These are phyloP conservation scores for Hydractinia symbiolongicarpus DNA, from an alignment of 30 jellyfish, hydroid and myxozoan genomes.

Conservation along the genomic window DNA sequence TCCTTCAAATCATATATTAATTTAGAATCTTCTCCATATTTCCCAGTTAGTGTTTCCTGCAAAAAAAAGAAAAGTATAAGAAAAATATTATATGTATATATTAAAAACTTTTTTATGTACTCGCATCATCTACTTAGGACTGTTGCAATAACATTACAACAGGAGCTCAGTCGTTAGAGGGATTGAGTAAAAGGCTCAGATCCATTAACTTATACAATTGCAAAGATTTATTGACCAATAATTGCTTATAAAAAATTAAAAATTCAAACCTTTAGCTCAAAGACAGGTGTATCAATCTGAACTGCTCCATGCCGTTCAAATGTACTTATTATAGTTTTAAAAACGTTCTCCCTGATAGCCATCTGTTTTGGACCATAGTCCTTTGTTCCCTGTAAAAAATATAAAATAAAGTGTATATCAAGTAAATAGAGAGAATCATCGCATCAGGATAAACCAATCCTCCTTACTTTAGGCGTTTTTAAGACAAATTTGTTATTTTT, in stretches of 20 bases:
- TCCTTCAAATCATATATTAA: constrained; percentile 90
- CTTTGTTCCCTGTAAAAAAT: constrained; percentile 80
- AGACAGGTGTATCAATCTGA: constrained; percentile 97
- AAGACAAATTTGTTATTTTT: constrained; percentile 88
- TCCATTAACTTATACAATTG: neutral
- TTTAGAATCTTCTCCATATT: constrained; percentile 98
- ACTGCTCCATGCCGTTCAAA: constrained; percentile 99
- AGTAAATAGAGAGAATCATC: neutral
- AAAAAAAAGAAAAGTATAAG: neutral
- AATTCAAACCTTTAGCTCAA: constrained; percentile 83
- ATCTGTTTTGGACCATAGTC: constrained; percentile 90
- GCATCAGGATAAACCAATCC: neutral
- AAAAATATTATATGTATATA: neutral
- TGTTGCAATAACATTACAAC: neutral
- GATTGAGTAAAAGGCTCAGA: neutral
- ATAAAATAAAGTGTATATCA: neutral
- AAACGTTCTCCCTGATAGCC: constrained; percentile 94
- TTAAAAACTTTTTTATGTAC: too few relatives aligned
- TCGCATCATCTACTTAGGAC: too few relatives aligned
- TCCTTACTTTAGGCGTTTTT: constrained; percentile 89
- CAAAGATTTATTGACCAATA: neutral
- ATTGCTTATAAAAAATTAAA: neutral
- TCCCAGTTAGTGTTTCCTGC: constrained; percentile 96
- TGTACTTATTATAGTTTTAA: constrained; percentile 47
- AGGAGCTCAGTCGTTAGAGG: too few relatives aligned